Conservation (phyloP, 2,797 vertebrate genomes). For the Hyperoplus lanceolatus region DNA sequence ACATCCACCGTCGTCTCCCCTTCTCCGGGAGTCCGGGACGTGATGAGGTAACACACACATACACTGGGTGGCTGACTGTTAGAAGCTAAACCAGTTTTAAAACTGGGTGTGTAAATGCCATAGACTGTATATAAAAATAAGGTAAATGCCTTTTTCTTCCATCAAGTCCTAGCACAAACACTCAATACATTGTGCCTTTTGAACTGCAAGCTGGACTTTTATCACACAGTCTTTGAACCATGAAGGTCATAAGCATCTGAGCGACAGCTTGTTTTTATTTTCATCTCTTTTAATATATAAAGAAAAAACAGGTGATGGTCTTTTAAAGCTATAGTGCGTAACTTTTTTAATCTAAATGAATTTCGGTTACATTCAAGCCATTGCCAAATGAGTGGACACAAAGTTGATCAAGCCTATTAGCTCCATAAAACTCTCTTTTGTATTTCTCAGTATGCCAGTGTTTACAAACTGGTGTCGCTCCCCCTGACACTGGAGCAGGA, state of each 20-base stretch:
- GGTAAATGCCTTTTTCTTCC: not conserved
- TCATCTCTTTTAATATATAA: not conserved
- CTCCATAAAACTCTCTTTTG: no score
- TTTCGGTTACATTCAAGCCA: no score
- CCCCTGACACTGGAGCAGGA: no score
- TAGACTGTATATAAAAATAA: no score
- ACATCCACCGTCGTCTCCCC: conserved; percentile 95
- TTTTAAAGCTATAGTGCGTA: no score
- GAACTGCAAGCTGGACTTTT: not conserved
- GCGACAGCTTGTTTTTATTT: not conserved
- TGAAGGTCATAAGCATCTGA: not conserved
- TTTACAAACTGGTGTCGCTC: no score
- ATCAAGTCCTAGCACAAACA: not conserved
- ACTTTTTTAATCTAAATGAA: no score
- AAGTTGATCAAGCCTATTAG: no score
- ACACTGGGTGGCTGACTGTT: not conserved
- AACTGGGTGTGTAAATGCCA: not conserved
- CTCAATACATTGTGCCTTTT: not conserved
- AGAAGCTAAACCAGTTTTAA: not conserved
- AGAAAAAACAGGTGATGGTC: not conserved
- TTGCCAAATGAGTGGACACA: no score
- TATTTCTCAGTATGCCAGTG: no score
- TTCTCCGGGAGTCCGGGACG: conserved; percentile 89
- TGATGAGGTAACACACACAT: conserved; percentile 89
- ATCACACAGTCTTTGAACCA: not conserved